Conservation (phyloP, 2,888 invertebrate species). For the Homarus gammarus region DNA sequence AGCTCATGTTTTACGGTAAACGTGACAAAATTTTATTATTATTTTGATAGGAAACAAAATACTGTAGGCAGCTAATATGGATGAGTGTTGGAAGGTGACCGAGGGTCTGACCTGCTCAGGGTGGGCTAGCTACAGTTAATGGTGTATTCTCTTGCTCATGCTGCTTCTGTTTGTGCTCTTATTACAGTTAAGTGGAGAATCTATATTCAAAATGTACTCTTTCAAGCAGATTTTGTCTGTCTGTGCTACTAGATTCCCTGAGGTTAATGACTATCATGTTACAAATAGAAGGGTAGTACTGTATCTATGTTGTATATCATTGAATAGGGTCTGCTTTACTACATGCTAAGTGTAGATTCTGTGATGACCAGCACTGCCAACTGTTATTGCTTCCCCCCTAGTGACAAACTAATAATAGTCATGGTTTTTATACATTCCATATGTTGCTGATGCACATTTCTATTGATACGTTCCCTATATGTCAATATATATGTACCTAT, state of each 20-base stretch:
- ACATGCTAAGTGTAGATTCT: conserved; percentile 12
- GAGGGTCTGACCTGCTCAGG: conserved; percentile 62
- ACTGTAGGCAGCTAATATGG: conserved; percentile 51
- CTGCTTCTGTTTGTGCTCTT: conserved; percentile 51
- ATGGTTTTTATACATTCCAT: conserved; percentile 64
- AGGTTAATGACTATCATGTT: background rate
- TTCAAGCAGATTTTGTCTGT: conserved; percentile 12
- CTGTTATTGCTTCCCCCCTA: conserved; percentile 52
- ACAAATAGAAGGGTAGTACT: background rate
- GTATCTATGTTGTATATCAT: background rate
- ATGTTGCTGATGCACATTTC: conserved; percentile 44
- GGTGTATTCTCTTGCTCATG: conserved; percentile 30
- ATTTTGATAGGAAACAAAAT: background rate
- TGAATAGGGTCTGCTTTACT: conserved; percentile 10
- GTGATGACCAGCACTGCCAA: conserved; percentile 56
- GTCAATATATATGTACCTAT: conserved; percentile 27
- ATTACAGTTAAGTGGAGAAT: conserved; percentile 49
- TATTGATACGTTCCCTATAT: conserved; percentile 32
- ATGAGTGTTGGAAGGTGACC: conserved; percentile 39
- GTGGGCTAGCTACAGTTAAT: conserved; percentile 50
- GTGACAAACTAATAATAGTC: conserved; percentile 56
- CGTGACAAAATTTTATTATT: background rate
- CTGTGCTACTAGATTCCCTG: background rate
- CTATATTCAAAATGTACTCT: conserved; percentile 26
- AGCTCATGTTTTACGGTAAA: background rate